Evolutionary conservation across 37 sponge, comb jelly and placozoan species (phyloP), one percentile per base, ranked within the genome.

Genomic region (Geodia barretti): DNA sequence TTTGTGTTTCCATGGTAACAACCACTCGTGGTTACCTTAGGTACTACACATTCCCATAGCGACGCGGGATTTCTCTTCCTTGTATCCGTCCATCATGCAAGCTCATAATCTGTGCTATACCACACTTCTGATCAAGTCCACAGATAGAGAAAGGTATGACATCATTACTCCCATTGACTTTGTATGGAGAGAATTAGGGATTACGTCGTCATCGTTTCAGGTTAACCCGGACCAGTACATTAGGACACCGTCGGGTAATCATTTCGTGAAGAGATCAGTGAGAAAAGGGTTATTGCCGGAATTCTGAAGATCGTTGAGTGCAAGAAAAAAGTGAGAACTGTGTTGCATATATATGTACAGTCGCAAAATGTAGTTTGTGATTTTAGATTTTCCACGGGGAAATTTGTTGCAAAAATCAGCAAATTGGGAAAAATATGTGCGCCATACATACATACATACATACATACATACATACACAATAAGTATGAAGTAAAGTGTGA

Each of bases 61-160:
- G 25, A 94, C 95, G 28, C 88, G 95, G 80, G 99, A 98, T 70
- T 98, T 98, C 83, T 93, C 99, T 30, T 98, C 99, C 7, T 88
- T 98, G 72, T 98, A 98, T 76, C 99, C 99, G 0, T 93, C 94
- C 75, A 98, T 98, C 87, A 98, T 98, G 96, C 96, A 94, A 68
- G 99, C 99, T 34, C 94, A 98, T 80, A 98, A 98, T 68, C 87
- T 98, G 26, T 98, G 99, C 85, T 98, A 98, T 83, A 93, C 99
- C 81, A 92, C 96, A 0, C 85, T 98, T 35, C 67, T 98, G 8
- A 72, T 72, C 37, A 88, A 61, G 26, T 69, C 79, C 1, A 28
- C 80, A 9, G 96, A 96, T 43, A 72, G 79, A 35, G 82, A 84
- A n/a, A 73, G 67, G 82, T 90, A 14, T 43, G 87, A 26, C 1